Evolutionary conservation across 1,140 invertebrate species (phyloP), one percentile per base, ranked within the genome.

Genomic region (Choristoneura fumiferana): DNA sequence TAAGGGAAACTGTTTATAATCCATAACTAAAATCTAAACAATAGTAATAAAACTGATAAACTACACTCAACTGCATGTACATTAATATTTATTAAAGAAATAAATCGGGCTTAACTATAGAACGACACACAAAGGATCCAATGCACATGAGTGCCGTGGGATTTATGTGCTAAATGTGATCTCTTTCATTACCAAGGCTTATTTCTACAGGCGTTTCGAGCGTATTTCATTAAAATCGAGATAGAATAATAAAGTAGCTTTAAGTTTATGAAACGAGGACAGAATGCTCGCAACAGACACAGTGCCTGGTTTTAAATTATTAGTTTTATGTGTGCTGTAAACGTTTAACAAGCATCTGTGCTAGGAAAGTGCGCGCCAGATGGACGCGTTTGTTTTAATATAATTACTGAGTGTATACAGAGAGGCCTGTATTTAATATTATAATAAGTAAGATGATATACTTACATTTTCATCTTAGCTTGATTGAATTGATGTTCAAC

Each of bases 241-340:
- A 49, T 49, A 22, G 22, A 49, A 49, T 49, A 49, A 49, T 49
- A 49, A 49, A 49, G 43, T 49, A 49, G 18, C 18, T 22, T 29
- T 49, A 49, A 49, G 43, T 49, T 49, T 49, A 49, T 49, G 43
- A 49, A 40, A 22, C 12, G 22, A n/a, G 18, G 43, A 49, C 18
- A 33, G 18, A 49, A 49, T 43, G 40, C 10, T 40, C 39, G 40
- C 4, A 18, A 12, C 43, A 49, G 22, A 49, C 18, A 12, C 43
- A 2, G 18, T 33, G 43, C 22, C 43, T 49, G 43, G 43, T 22
- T 49, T 49, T 22, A 45, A 49, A 49, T 49, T 49, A 22, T 49
- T 49, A 49, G 43, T 49, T 49, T 49, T 22, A 17, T 22, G 43
- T 45, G 14, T 22, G 43, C 18, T 12, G 12, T 10, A 17, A 49